These are phyloP conservation scores for Latrodectus elegans DNA, from an alignment of 2,888 invertebrate genomes.

Conservation along the genomic window DNA sequence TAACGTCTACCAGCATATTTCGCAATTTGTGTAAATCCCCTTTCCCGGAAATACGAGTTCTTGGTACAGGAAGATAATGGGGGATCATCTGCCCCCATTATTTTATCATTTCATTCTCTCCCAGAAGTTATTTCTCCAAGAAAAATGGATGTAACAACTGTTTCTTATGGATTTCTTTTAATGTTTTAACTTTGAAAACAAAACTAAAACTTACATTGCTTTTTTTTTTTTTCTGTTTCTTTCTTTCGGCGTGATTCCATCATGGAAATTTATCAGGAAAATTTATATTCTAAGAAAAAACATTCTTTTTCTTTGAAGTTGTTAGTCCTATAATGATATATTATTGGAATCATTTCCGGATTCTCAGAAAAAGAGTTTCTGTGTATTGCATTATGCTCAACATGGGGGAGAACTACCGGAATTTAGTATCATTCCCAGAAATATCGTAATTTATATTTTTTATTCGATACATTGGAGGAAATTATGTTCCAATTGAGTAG, in stretches of 20 bases:
- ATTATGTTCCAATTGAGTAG: no score
- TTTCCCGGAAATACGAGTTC: constrained; percentile 17
- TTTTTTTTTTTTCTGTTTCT: constrained; percentile 4
- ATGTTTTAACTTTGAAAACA: constrained; percentile 22
- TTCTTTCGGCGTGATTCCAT: neutral
- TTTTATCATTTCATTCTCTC: constrained; percentile 39
- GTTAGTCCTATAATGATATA: no score
- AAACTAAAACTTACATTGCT: neutral
- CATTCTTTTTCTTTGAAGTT: no score
- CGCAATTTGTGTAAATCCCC: constrained; percentile 26
- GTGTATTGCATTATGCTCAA: no score
- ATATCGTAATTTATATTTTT: no score
- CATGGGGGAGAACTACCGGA: no score
- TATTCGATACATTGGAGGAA: no score
- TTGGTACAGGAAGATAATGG: constrained; percentile 41
- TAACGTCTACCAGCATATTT: neutral
- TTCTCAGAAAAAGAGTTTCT: no score
- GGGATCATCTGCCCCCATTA: constrained; percentile 49
- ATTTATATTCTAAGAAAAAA: no score
- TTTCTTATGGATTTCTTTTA: constrained; percentile 21
- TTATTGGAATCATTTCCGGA: no score
- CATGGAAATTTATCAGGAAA: neutral
- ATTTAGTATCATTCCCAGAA: no score
- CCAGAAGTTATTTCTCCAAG: constrained; percentile 19
- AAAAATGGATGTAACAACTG: constrained; percentile 18